Evolutionary conservation across 2,888 invertebrate genomes (phyloP), one percentile per base, ranked within the genome.

Genomic region (Aphrophora alni): DNA sequence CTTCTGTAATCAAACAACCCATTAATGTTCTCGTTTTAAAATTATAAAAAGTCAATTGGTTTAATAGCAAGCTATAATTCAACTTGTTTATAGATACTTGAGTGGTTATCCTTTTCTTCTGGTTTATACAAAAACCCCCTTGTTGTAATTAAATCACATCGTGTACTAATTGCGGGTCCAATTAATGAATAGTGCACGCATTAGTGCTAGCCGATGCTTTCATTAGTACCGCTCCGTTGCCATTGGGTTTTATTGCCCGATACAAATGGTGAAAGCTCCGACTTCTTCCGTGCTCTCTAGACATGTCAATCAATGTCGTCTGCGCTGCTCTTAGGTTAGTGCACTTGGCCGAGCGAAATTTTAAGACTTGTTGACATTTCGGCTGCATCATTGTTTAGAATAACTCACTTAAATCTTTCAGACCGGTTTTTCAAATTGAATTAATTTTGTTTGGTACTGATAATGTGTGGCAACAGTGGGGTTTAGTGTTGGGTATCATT

Each of bases 201-300:
- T 79, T 74, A 79, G 38, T 21, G 59, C 21, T 59, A 21, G 59
- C 59, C 59, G 7, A 59, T 14, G 59, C 44, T n/a, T 79, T 78
- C 73, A 79, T 79, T 79, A 79, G 78, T 74, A 69, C 51, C 74
- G 78, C 72, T 79, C 72, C 78, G 78, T 68, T 28, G 78, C 21
- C 68, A 59, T 74, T 68, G 68, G 68, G 74, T 68, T 79, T 79
- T 79, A 79, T 79, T 79, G 74, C 74, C 59, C 78, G 68, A 78
- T 78, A 73, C 78, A 78, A 78, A 78, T 73, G 78, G 78, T 72
- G 78, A 79, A 79, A 79, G 78, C 74, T 33, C 8, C 33, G 5
- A 33, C 33, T 33, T 33, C 33, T 24, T 68, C 38, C 25, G n/a
- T 38, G 38, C 70, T 21, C 59, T 28, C 68, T 68, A 77, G 77